Evolutionary conservation across 2,113 vertebrate species (phyloP), one percentile per base, ranked within the genome.

Genomic region (Symphodus melops): DNA sequence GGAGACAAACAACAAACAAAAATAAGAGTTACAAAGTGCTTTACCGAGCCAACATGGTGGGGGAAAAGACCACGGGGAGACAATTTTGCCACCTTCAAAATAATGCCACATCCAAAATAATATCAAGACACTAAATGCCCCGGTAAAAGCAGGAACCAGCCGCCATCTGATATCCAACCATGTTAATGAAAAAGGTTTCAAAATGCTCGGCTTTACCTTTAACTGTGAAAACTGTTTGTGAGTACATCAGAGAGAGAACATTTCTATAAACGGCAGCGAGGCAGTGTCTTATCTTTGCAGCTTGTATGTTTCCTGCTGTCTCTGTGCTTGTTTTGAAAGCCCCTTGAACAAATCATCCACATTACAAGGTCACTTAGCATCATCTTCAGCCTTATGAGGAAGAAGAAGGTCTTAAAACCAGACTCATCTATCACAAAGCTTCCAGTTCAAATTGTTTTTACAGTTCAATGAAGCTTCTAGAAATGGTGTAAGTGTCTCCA

Each of bases 261-360:
- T 33, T 57, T 79, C 49, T 21, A 51, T 37, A 58, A 61, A 39
- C 74, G 69, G 28, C 37, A 53, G 25, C 8, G 0, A 49, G 16
- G 46, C 17, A 17, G 19, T 20, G n/a, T 60, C n/a, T 60, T 53
- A 67, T 46, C 55, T 64, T 28, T 49, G 23, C 21, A 42, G 33
- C 3, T 16, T 36, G 1, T 14, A 33, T 28, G 57, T 75, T 70
- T 75, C 60, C 65, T 81, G 59, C 9, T 51, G 51, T 61, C 41
- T 13, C 46, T 37, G 3, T 20, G 23, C 14, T 61, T 23, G 16
- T 56, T 28, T 48, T 59, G 44, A 36, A 67, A 49, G 55, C 46
- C 36, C 46, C 48, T 25, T 14, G 36, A 13, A 33, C 14, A 23
- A 65, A 11, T 57, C 20, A 63, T 28, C 13, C 51, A 55, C 44